Base-by-base conservation (phyloP, 1,140 invertebrate species). In the Macrotrachela quadricornifera region DNA sequence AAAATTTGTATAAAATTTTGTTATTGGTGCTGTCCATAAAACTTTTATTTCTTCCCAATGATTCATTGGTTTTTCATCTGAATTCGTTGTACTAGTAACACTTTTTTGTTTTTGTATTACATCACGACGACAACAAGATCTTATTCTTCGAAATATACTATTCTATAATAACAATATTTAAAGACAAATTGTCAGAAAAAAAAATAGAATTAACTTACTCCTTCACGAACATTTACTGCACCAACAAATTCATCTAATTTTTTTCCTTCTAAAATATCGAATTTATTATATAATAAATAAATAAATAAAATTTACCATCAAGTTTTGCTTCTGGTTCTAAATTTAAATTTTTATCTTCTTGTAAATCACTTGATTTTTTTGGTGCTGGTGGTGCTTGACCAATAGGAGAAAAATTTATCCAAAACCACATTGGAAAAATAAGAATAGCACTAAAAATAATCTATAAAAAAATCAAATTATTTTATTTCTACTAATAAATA, bases 341-440 rank as follows among this genome's bases (percentile, higher is more conserved):
- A 4, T 2, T 4, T 30, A 8, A 2, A 30, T 30, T 30, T 30
- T 30, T 30, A 30, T 2, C 8, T 2, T 8, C 21, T 30, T 30
- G 21, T 30, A 30, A 30, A 30, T 30, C 21, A 30, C 21, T 30
- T 8, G 21, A 2, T 30, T 30, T 30, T 30, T 30, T 30, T 8
- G 21, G 21, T 30, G 21, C 21, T 30, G 21, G 21, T 30, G 21
- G 14, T 42, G 40, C 37, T 42, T 47, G 43, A 15, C 17, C 41
- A n/a, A 18, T 36, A 14, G 56, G 49, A 18, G 46, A 57, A 52
- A 69, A 71, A 10, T 57, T 56, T 18, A 71, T 64, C 69, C 69
- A 73, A 6, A 68, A 56, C 51, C 66, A 71, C 64, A 71, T 72
- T 9, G 71, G 71, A 53, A 72, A 63, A 14, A 72, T 58, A 10